Base-by-base conservation (phyloP, 2,888 invertebrate species). In the Meta bourneti region DNA sequence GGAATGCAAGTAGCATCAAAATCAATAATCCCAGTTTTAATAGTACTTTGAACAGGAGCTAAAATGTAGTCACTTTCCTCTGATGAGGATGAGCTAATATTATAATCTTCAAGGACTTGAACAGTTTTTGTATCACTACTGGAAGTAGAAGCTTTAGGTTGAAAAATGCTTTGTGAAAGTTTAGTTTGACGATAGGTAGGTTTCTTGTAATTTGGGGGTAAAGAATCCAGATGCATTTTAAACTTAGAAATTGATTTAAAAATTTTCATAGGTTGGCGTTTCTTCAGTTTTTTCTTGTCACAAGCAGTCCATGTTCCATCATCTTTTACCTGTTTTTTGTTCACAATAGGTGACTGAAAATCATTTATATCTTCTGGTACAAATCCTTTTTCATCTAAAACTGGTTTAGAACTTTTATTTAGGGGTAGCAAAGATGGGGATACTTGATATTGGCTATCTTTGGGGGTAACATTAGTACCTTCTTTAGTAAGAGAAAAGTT, bases 1-100 rank as follows among this genome's bases (percentile, higher is more conserved):
- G 91, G 91, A 8, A 91, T 83, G n/a, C 87, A 91, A 79, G 91
- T 91, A n/a, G 91, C 91, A 91, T 91, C 91, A 79, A 91, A 72
- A 74, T 91, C 91, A 16, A 82, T 19, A 54, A 72, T 61, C 6
- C 34, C 72, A 48, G 13, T 80, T 16, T 86, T 75, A 7, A n/a
- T 8, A 48, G 19, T 75, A 16, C 69, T 71, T 70, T 11, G 61
- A 61, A 52, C n/a, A 7, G n/a, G 7, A n/a, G 16, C 8, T 75
- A 9, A 19, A n/a, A 34, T n/a, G 61, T 16, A 51, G 20, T 51
- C 48, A 48, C 71, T 13, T 52, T 83, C 20, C 34, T 72, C 11
- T 20, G 49, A 51, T 34, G 34, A n/a, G 51, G 54, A 52, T 72
- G 83, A 52, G 72, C 20, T 51, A 52, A 19, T 72, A 74, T 19